Percentiles rank a stretch among this genome's conserved stretches.
These are phyloP conservation scores for Lycia hirtaria DNA, from an alignment of 2,888 invertebrate genomes.

Conservation along the genomic window DNA sequence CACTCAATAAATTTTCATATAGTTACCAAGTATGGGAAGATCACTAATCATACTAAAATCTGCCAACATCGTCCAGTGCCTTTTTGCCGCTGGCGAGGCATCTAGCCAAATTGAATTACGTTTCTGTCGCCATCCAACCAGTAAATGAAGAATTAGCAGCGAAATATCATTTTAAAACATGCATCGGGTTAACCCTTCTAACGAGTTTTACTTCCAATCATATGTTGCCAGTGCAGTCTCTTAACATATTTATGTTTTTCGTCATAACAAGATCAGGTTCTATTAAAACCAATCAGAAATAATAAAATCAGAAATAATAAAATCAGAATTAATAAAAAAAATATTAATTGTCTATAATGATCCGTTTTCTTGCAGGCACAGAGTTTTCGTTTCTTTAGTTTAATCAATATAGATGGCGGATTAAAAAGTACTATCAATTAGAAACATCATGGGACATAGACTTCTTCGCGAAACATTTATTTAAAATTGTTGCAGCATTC, in stretches of 20 bases:
- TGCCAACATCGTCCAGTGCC: slow-evolving; percentile 61
- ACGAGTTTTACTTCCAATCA: slow-evolving; percentile 63
- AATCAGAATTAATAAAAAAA: no score
- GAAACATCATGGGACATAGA: no score
- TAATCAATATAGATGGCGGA: no score
- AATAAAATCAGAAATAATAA: no score
- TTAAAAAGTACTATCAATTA: no score
- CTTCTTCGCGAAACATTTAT: no score
- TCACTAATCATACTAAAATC: slow-evolving; percentile 12
- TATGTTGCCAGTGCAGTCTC: slow-evolving; percentile 3
- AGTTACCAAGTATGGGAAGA: background rate
- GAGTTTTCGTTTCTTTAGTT: no score
- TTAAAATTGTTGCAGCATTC: no score
- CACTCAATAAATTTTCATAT: no score
- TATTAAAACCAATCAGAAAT: no score
- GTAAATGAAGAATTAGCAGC: slow-evolving; percentile 84
- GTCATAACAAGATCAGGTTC: background rate
- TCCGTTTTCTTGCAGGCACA: no score
- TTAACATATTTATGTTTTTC: background rate
- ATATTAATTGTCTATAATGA: no score
- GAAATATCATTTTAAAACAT: slow-evolving; percentile 83
- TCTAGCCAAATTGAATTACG: slow-evolving; percentile 74
- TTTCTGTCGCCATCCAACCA: slow-evolving; percentile 75
- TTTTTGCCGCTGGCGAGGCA: slow-evolving; percentile 64
- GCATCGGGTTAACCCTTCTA: slow-evolving; percentile 77